Evolutionary conservation across 1,140 invertebrate species (phyloP), one percentile per base, ranked within the genome.

Genomic region (Berghia stephanieae): DNA sequence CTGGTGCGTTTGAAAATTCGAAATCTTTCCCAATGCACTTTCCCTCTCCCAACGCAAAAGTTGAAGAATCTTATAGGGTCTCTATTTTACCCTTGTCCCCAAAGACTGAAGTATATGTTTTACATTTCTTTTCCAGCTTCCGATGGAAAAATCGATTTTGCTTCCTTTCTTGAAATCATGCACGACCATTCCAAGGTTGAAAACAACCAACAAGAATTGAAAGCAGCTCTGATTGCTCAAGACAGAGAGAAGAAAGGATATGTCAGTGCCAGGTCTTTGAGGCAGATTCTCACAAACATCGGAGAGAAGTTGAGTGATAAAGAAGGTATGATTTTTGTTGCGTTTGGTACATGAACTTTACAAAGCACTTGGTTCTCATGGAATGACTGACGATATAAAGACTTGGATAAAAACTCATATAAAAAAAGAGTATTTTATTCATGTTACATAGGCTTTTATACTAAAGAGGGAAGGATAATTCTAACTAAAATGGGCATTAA

Each of bases 121-220:
- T n/a, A n/a, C n/a, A n/a, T n/a, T n/a, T n/a, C n/a, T n/a, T n/a
- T n/a, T n/a, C 36, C 75, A 79, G 18, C 80, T 82, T 81, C n/a
- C 38, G 95, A 94, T 86, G 95, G 95, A 3, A 96, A 95, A 89
- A 96, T 99, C 93, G 94, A 95, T 2, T 99, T 99, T 90, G 95
- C 96, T 0, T 96, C 97, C 85, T 98, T 99, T 85, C 89, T 99
- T 10, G 96, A 98, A 86, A 94, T 97, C 1, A 96, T 98, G 95
- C 96, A 98, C 88, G 92, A 94, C 79, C 96, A 98, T 88, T 96
- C 87, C 85, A 92, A 90, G 86, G 93, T 93, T 3, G 96, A 99
- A 88, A 94, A 96, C 87, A 89, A 96, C 44, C 95, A 96, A 0
- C 93, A 94, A 85, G 96, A 99, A 92, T 94, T 96, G 77, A 92